phyloP scores from a whole-genome alignment of 2,797 vertebrate species.

The Ficedula albicollis region DNA sequence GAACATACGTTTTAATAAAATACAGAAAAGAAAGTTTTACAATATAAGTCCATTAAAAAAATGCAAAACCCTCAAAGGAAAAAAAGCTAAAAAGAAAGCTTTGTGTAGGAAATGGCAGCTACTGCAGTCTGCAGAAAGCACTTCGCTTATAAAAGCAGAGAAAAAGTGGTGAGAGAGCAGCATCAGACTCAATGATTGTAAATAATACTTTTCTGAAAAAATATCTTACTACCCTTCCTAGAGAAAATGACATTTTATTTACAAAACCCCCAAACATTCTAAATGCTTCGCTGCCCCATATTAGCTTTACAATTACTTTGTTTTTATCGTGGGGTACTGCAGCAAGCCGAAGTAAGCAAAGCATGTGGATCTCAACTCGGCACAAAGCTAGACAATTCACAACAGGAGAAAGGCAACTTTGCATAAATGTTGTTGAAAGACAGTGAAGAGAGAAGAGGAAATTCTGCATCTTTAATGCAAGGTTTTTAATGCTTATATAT shows the following conservation, averaged over 20 bases:
- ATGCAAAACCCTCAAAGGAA: background rate
- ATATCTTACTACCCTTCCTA: background rate
- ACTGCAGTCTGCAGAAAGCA: background rate
- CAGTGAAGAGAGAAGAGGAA: constrained; percentile 45
- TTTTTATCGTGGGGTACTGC: background rate
- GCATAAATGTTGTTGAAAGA: constrained; percentile 43
- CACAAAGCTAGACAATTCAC: background rate
- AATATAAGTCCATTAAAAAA: background rate
- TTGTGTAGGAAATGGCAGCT: constrained; percentile 15
- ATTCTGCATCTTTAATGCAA: constrained; percentile 32
- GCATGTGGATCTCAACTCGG: background rate
- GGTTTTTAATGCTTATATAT: constrained; percentile 31
- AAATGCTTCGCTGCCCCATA: background rate
- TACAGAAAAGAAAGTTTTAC: background rate
- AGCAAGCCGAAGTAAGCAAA: background rate
- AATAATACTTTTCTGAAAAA: background rate
- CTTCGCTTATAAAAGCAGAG: background rate
- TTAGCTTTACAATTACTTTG: background rate
- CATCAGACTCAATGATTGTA: background rate
- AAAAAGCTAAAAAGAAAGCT: background rate
- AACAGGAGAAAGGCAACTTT: constrained; percentile 10
- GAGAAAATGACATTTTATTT: background rate
- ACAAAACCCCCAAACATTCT: background rate
- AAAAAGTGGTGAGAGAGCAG: background rate
- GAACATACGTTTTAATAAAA: background rate